Conservation (phyloP, 2,797 vertebrate genomes). For the Oreortyx pictus region DNA sequence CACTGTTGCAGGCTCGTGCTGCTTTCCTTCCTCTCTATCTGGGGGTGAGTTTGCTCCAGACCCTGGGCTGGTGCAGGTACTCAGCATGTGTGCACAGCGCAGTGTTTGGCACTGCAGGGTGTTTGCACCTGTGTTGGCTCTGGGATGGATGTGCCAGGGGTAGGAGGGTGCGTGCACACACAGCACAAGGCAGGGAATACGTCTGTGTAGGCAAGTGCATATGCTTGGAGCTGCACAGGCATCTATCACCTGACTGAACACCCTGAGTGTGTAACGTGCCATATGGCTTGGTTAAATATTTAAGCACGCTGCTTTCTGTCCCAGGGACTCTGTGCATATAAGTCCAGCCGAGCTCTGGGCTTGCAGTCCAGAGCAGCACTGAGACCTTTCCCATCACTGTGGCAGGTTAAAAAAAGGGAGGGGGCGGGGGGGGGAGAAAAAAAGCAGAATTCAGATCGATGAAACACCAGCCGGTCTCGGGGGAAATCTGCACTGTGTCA, state of each 20-base stretch:
- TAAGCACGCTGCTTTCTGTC: conserved; percentile 53
- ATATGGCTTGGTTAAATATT: conserved; percentile 66
- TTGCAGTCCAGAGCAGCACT: rapidly evolving
- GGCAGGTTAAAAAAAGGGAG: background rate
- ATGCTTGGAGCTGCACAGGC: conserved; percentile 29
- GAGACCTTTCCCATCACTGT: background rate
- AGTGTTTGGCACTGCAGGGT: background rate
- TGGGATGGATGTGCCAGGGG: background rate
- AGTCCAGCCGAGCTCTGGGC: background rate
- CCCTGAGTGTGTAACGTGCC: background rate
- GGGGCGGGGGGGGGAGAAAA: background rate
- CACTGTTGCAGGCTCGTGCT: background rate
- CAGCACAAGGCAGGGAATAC: background rate
- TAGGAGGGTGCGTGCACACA: conserved; percentile 15
- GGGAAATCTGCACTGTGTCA: conserved; percentile 69
- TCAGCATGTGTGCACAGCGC: background rate
- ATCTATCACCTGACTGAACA: conserved; percentile 62
- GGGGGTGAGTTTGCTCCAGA: background rate
- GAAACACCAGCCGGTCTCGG: background rate
- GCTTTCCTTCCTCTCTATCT: background rate
- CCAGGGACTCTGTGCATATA: background rate
- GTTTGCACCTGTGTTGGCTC: background rate
- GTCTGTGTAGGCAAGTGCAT: conserved; percentile 54
- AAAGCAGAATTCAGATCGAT: background rate
- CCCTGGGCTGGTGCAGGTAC: background rate